Evolutionary conservation across 2,888 invertebrate genomes (phyloP).

Genomic region (Hesperia comma): DNA sequence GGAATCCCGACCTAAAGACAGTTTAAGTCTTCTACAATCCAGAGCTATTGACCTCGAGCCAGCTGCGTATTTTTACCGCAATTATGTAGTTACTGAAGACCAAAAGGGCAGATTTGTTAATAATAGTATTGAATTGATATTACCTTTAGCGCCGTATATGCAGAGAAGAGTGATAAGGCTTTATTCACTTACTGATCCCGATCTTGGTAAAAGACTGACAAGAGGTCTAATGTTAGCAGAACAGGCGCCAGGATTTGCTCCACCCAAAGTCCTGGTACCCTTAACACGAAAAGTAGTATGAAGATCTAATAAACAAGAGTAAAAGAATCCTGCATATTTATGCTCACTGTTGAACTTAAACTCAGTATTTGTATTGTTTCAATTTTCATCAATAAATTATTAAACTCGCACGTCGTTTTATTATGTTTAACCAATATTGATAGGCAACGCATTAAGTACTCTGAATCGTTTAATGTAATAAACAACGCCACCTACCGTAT

Average conservation of each 20-base stretch:
- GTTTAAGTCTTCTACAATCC: slow-evolving; percentile 50
- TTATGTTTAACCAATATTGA: too few relatives aligned
- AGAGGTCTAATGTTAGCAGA: slow-evolving; percentile 31
- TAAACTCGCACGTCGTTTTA: neutral
- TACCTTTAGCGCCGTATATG: slow-evolving; percentile 73
- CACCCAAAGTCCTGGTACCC: slow-evolving; percentile 16
- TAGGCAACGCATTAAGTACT: too few relatives aligned
- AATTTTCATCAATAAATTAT: neutral
- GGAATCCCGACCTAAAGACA: slow-evolving; percentile 52
- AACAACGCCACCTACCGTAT: too few relatives aligned
- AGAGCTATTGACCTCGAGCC: slow-evolving; percentile 78
- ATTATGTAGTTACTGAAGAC: slow-evolving; percentile 45
- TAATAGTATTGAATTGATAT: slow-evolving; percentile 42
- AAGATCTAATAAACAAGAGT: neutral
- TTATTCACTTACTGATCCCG: slow-evolving; percentile 89
- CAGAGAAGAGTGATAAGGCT: slow-evolving; percentile 90
- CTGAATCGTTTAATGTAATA: too few relatives aligned
- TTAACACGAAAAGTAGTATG: slow-evolving; percentile 7
- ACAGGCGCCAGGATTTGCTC: slow-evolving; percentile 28
- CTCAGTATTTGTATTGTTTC: neutral
- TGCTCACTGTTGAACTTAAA: neutral
- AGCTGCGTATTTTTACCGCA: slow-evolving; percentile 88
- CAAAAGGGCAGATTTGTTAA: slow-evolving; percentile 46
- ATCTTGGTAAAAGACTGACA: slow-evolving; percentile 84
- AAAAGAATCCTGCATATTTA: neutral